Conservation (phyloP, 2,113 vertebrate genomes). For the Gopherus evgoodei region DNA sequence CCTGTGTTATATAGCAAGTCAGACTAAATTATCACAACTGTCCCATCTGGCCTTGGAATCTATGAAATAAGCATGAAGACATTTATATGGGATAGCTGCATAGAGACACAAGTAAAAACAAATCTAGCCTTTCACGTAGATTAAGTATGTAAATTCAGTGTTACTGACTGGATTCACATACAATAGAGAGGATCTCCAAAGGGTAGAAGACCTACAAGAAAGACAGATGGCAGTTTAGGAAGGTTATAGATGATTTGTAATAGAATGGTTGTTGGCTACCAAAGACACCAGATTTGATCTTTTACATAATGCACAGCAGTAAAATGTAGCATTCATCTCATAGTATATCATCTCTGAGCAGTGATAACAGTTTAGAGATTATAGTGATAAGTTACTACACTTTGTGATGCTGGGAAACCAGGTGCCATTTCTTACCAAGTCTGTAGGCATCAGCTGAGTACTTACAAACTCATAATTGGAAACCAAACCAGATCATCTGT, state of each 20-base stretch:
- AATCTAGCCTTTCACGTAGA: neutral
- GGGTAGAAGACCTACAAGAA: neutral
- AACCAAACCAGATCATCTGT: neutral
- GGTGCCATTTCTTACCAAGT: no score
- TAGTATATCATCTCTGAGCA: no score
- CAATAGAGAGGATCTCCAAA: neutral
- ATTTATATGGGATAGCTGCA: neutral
- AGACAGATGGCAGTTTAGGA: neutral
- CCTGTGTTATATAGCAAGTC: neutral
- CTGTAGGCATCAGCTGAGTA: no score
- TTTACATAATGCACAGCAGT: neutral
- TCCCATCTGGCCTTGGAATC: neutral
- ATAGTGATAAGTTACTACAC: no score
- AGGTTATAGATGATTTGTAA: neutral
- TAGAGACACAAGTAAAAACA: neutral
- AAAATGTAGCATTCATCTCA: neutral
- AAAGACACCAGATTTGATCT: neutral
- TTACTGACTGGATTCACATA: neutral
- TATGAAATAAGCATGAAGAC: no score
- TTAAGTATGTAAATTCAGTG: neutral
- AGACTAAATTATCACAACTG: neutral
- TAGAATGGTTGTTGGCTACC: neutral
- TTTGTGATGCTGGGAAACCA: no score
- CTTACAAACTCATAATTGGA: no score
- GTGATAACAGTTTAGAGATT: no score